Evolutionary conservation across 2,888 invertebrate species (phyloP).

Genomic region (Pseudoips prasinana): DNA sequence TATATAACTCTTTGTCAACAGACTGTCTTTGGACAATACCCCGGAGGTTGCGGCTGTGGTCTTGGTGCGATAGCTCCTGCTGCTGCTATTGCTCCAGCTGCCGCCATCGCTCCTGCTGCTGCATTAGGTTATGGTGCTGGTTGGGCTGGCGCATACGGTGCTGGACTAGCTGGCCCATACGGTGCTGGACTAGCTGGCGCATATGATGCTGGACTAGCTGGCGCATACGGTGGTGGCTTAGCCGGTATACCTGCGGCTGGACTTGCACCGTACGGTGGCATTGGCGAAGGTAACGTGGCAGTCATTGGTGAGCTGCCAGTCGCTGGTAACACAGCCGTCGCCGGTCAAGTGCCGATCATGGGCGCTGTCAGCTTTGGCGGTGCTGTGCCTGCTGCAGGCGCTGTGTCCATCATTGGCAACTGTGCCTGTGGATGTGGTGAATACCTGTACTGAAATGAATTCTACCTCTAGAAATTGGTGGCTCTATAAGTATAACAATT

Average conservation of each 20-base stretch:
- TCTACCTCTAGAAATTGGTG: too few species aligned
- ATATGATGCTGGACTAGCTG: too few species aligned
- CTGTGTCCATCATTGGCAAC: constrained; percentile 27
- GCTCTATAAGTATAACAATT: too few species aligned
- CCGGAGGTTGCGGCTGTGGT: constrained; percentile 3
- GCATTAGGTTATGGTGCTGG: constrained; percentile 1
- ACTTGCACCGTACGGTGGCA: constrained; percentile 16
- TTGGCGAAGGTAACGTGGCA: constrained; percentile 21
- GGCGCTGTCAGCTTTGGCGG: constrained; percentile 35
- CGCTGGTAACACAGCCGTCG: constrained; percentile 36
- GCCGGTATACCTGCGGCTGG: too few species aligned
- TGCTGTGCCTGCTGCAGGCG: constrained; percentile 30
- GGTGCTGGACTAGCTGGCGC: too few species aligned
- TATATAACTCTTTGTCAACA: too few species aligned
- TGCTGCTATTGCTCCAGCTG: background rate
- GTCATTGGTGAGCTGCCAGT: constrained; percentile 29
- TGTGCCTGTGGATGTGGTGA: constrained; percentile 31
- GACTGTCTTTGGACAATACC: constrained; percentile 8
- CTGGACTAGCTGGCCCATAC: too few species aligned
- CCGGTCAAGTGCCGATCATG: constrained; percentile 38
- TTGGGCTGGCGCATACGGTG: background rate
- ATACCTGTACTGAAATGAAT: too few species aligned
- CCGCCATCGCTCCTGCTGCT: background rate
- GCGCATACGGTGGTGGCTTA: too few species aligned
- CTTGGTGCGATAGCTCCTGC: background rate